Evolutionary conservation across 2,797 vertebrate genomes (phyloP).

Genomic region (Crypturellus tataupa): DNA sequence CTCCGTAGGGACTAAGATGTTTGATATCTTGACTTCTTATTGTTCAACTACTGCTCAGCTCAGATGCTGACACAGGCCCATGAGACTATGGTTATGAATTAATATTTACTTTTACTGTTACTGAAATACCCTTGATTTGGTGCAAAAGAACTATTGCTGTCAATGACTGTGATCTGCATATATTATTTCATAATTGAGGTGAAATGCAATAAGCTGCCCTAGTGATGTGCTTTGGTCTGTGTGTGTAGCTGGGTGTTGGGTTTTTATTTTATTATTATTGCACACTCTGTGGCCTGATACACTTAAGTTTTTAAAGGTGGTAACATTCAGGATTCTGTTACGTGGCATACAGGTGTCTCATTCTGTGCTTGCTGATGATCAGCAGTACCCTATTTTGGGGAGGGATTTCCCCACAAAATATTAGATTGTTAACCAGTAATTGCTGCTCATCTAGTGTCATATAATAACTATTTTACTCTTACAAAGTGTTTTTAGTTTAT

Average conservation of each 20-base stretch:
- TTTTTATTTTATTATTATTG: neutral
- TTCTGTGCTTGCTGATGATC: neutral
- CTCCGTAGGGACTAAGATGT: neutral
- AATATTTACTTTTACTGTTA: neutral
- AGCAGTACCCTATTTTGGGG: neutral
- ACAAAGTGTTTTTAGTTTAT: neutral
- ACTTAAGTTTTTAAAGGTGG: neutral
- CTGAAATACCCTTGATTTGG: neutral
- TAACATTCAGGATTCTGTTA: slow-evolving; percentile 13
- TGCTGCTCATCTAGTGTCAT: neutral
- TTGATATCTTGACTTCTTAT: neutral
- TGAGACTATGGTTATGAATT: neutral
- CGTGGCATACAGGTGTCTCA: neutral
- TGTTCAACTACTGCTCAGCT: neutral
- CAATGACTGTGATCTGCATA: neutral
- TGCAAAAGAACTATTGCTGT: neutral
- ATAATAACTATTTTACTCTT: slow-evolving; percentile 8
- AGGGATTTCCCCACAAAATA: neutral
- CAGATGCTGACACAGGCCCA: neutral
- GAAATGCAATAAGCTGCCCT: neutral
- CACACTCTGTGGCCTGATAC: slow-evolving; percentile 38
- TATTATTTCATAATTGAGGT: slow-evolving; percentile 19
- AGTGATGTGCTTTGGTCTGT: neutral
- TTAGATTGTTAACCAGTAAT: neutral
- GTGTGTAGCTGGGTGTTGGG: neutral